phyloP scores from a whole-genome alignment of 1,140 invertebrate species.

The Eupeodes corollae region DNA sequence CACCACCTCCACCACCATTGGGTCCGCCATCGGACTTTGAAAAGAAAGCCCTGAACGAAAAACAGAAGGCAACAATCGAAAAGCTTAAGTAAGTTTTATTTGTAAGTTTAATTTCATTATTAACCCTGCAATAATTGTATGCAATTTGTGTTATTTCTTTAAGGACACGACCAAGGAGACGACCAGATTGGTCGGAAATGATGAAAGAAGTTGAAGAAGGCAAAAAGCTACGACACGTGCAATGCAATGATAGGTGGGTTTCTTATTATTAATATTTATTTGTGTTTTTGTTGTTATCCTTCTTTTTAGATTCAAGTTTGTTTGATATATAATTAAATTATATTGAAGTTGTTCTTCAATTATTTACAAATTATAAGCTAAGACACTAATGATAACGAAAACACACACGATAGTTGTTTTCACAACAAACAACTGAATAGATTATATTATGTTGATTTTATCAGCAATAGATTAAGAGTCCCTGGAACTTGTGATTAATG shows the following conservation, averaged over 20 bases:
- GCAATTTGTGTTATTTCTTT: slow-evolving; percentile 1
- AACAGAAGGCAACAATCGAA: slow-evolving; percentile 46
- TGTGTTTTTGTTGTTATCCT: background rate
- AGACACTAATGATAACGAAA: no score
- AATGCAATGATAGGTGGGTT: slow-evolving; percentile 65
- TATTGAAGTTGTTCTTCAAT: no score
- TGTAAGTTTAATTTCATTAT: background rate
- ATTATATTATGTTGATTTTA: no score
- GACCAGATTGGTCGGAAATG: slow-evolving; percentile 79
- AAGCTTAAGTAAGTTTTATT: slow-evolving; percentile 31
- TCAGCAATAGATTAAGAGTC: no score
- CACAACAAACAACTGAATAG: no score
- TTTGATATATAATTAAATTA: no score
- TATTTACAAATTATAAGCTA: no score
- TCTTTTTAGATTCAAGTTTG: no score
- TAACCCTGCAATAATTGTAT: background rate
- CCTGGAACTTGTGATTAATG: no score
- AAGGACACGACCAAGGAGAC: slow-evolving; percentile 56
- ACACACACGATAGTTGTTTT: no score
- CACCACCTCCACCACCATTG: slow-evolving; percentile 56
- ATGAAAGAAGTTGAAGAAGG: slow-evolving; percentile 80
- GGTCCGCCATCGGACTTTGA: slow-evolving; percentile 29
- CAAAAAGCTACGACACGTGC: slow-evolving; percentile 62
- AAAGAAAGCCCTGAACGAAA: slow-evolving; percentile 37
- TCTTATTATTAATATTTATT: slow-evolving; percentile 2